These are phyloP conservation scores for Xiphydria camelus DNA, from an alignment of 2,888 invertebrate species.

Conservation along the genomic window DNA sequence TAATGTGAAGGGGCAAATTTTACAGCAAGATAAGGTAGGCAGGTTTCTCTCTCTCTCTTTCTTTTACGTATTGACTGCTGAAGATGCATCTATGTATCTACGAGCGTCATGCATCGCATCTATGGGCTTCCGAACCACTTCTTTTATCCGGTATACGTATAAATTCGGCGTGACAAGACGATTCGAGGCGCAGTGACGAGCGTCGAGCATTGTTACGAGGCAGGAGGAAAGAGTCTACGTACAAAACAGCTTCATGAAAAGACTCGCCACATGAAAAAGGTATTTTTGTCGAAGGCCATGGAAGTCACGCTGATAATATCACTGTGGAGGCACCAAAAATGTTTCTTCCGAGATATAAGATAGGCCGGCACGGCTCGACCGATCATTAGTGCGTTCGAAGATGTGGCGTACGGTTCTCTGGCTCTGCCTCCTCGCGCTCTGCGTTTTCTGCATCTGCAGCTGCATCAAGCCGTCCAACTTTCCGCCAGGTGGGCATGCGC, in stretches of 20 bases:
- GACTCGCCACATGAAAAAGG: background rate
- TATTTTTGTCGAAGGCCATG: background rate
- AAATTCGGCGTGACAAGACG: too few relatives aligned
- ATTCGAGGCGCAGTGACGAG: too few relatives aligned
- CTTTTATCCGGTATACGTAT: too few relatives aligned
- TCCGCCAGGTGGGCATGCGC: constrained; percentile 43
- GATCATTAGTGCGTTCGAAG: background rate
- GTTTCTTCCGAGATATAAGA: background rate
- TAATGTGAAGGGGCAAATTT: too few relatives aligned
- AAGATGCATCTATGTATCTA: too few relatives aligned
- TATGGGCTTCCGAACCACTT: too few relatives aligned
- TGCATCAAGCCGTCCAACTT: constrained; percentile 44
- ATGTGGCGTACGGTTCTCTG: constrained; percentile 12
- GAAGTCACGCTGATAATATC: background rate
- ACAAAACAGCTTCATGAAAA: background rate
- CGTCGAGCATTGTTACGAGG: too few relatives aligned
- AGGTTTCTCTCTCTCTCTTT: too few relatives aligned
- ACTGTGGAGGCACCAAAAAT: background rate
- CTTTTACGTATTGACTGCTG: too few relatives aligned
- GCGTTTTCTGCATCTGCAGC: constrained; percentile 28
- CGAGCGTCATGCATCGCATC: too few relatives aligned
- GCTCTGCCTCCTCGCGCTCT: constrained; percentile 22
- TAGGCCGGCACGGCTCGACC: background rate
- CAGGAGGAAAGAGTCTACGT: too few relatives aligned
- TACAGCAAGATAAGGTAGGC: too few relatives aligned